Evolutionary conservation across 2,888 invertebrate genomes (phyloP).

Genomic region (Petrolisthes cinctipes): DNA sequence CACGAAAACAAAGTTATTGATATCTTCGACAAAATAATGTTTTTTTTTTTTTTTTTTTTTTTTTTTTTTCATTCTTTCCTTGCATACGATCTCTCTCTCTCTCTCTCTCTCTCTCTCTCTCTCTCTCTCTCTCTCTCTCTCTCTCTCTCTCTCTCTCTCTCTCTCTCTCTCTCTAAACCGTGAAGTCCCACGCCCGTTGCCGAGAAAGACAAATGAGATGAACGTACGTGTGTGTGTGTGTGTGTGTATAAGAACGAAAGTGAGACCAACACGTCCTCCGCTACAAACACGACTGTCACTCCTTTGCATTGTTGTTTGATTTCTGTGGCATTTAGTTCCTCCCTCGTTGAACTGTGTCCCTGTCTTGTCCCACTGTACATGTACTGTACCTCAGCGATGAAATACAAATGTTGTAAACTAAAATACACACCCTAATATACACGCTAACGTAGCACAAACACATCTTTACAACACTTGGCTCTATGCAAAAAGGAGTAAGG

Average conservation of each 20-base stretch:
- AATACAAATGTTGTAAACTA: too few relatives aligned
- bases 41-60: not conserved
- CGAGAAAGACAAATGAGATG: too few relatives aligned
- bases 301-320: not conserved
- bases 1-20: too few relatives aligned
- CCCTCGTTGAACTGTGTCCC: too few relatives aligned
- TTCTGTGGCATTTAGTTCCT: too few relatives aligned
- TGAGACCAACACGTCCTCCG: not conserved
- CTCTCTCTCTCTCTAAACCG: not conserved
- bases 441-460: too few relatives aligned
- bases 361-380: too few relatives aligned
- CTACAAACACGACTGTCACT: not conserved
- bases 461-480: too few relatives aligned
- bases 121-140: not conserved
- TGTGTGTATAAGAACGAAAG: not conserved
- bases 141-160: not conserved
- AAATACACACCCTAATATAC: too few relatives aligned
- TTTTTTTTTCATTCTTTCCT: not conserved
- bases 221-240: not conserved
- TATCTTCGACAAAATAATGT: not conserved
- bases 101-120: conserved; percentile 1
- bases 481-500: too few relatives aligned
- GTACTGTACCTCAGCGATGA: too few relatives aligned
- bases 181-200: not conserved
- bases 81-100: not conserved